These are phyloP conservation scores for Halyomorpha halys DNA, from an alignment of 1,140 invertebrate species.

Conservation along the genomic window DNA sequence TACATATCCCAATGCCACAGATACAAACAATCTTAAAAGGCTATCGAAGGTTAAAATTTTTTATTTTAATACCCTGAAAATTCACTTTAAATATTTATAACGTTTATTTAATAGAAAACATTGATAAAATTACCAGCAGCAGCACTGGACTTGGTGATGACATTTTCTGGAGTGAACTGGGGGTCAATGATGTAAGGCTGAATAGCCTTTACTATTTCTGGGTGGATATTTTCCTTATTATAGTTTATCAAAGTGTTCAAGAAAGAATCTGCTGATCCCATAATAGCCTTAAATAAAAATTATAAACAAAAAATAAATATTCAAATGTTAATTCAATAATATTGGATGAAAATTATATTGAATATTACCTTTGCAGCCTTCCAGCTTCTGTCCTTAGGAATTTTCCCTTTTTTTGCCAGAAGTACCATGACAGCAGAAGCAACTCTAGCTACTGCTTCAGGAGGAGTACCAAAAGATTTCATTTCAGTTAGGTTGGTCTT, in stretches of 20 bases:
- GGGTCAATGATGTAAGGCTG: constrained; percentile 44
- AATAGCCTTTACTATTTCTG: constrained; percentile 66
- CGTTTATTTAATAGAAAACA: too few species aligned
- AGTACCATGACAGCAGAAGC: constrained; percentile 78
- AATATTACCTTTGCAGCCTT: constrained; percentile 65
- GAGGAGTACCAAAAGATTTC: constrained; percentile 81
- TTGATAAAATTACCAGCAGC: constrained; percentile 53
- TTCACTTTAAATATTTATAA: too few species aligned
- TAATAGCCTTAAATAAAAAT: constrained; percentile 43
- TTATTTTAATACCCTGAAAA: too few species aligned
- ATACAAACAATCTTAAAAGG: too few species aligned
- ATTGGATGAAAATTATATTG: too few species aligned
- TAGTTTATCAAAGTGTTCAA: constrained; percentile 76
- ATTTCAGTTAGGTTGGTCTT: constrained; percentile 81
- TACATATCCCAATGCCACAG: too few species aligned
- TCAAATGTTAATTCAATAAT: too few species aligned
- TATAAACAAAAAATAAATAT: too few species aligned
- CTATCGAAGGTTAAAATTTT: too few species aligned
- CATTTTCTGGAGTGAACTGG: constrained; percentile 78
- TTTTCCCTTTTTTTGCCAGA: constrained; percentile 71
- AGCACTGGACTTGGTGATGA: constrained; percentile 75
- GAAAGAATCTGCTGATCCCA: constrained; percentile 78
- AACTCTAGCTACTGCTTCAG: constrained; percentile 73
- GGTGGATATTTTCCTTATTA: constrained; percentile 89
- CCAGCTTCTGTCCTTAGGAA: constrained; percentile 89